These are phyloP conservation scores for Amphipoea oculea DNA, from an alignment of 2,888 invertebrate genomes.

Conservation along the genomic window DNA sequence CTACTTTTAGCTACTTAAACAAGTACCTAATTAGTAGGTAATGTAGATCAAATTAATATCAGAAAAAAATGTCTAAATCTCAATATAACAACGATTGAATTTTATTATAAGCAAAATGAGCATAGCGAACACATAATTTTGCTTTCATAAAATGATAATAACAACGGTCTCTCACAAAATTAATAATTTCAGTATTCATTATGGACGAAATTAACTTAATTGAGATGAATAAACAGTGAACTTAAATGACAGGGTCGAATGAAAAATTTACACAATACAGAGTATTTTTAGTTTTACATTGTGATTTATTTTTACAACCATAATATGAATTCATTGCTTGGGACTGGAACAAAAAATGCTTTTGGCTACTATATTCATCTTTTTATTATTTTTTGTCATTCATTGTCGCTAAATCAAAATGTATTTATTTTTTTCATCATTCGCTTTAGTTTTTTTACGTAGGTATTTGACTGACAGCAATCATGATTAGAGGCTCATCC, in stretches of 20 bases:
- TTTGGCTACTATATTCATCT: not conserved
- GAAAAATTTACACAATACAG: slow-evolving; percentile 14
- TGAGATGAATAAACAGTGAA: slow-evolving; percentile 47
- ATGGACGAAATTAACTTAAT: slow-evolving; percentile 51
- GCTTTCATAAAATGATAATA: slow-evolving; percentile 45
- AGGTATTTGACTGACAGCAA: not conserved
- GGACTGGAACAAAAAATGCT: slow-evolving; percentile 3
- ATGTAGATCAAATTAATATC: not conserved
- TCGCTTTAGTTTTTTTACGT: not conserved
- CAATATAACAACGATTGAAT: slow-evolving; percentile 1
- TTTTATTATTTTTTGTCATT: slow-evolving; percentile 2
- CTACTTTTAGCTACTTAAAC: not conserved
- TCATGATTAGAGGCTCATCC: not conserved
- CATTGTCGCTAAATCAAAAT: not conserved
- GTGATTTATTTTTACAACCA: slow-evolving; percentile 27
- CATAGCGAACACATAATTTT: slow-evolving; percentile 31
- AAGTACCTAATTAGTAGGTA: not conserved
- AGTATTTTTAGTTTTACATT: slow-evolving; percentile 24
- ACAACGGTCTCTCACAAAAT: slow-evolving; percentile 48
- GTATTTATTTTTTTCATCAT: not conserved
- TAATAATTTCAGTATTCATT: slow-evolving; percentile 55
- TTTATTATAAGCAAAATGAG: slow-evolving; percentile 45
- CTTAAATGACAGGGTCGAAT: slow-evolving; percentile 20
- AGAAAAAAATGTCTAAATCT: slow-evolving; percentile 8
- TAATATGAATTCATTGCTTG: slow-evolving; percentile 29